Evolutionary conservation across 2,797 vertebrate genomes (phyloP), one percentile per base, ranked within the genome.

Genomic region (Numenius phaeopus): DNA sequence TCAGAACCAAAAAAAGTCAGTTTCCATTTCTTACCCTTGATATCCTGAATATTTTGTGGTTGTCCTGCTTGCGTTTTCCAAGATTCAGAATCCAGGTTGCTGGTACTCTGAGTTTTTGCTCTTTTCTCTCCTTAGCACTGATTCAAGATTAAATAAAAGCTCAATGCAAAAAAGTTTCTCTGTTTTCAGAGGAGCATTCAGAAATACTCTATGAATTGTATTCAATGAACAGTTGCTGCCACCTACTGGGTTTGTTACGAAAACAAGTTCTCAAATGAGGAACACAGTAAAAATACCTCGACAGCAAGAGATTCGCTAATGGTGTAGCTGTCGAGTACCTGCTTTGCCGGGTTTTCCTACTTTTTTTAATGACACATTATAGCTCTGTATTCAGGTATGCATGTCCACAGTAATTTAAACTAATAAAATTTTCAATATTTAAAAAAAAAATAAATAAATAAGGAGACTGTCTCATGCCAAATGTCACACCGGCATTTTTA

Each of bases 171-270:
- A 52, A 80, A 70, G 21, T 16, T 26, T 39, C 30, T 47, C 11
- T 18, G 18, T 46, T 92, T 85, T 32, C 65, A 5, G 11, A 67
- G 76, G 10, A 83, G 47, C n/a, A 26, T 23, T 39, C 42, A 19
- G 26, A 82, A 76, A 19, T 1, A 15, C 5, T 4, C 1, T 7
- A 32, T 2, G 8, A 71, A 50, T 32, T 14, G 27, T 2, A 5
- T 52, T 52, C 29, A 30, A 8, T 0, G 2, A 93, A 42, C 20
- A 2, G 4, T 6, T 95, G 77, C 92, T 94, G 96, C 96, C 95
- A 87, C 54, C 95, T 94, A 21, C 66, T 55, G 94, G 67, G 55
- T 23, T 83, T 55, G 19, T n/a, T 34, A 46, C 21, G 22, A 64
- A 76, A 57, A 65, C 37, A 81, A 46, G 14, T 46, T 42, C 62